Base-by-base conservation (phyloP, 2,113 vertebrate species). In the Forbesichthys papilliferus region DNA sequence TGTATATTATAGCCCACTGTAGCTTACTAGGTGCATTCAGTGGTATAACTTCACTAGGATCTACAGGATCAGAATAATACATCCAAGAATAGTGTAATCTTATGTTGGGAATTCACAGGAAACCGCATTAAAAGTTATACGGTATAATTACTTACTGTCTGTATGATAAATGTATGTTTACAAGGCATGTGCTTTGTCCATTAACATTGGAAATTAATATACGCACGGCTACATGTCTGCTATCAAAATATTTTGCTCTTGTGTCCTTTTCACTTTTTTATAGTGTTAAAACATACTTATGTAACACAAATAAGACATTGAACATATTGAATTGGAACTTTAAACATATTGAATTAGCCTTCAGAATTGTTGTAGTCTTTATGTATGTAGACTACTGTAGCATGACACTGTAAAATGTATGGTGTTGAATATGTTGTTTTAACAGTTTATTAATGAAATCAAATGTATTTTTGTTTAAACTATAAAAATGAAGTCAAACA, bases 121-220 rank as follows among this genome's bases (percentile, higher is more conserved):
- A 33, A 69, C 66, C 12, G 61, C 66, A 42, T 69, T 77, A 36
- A 61, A 70, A 68, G 60, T 68, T 47, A 52, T 79, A 20, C 3
- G 9, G 14, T 52, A 11, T 11, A 52, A n/a, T 11, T n/a, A 9
- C 12, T n/a, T 52, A 11, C 51, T n/a, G 12, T 52, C 4, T 52
- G 11, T 27, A 27, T 27, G 2, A 27, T 27, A 27, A 2, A 3
- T 27, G 27, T 34, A 18, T 20, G 9, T 47, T 80, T 14, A 34
- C 18, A 34, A 34, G 56, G 12, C 8, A 5, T 16, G 4, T 42
- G 52, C 11, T 62, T 57, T 12, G 27, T 60, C 27, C 48, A 62
- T 62, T 11, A 27, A 27, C 27, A 27, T 27, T 27, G 27, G 27
- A 27, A 27, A 2, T 20, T 1, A 20, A 20, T 20, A 20, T 20